Base-by-base conservation (phyloP, 2,888 invertebrate genomes). In the Gandaritis pyraliata region DNA sequence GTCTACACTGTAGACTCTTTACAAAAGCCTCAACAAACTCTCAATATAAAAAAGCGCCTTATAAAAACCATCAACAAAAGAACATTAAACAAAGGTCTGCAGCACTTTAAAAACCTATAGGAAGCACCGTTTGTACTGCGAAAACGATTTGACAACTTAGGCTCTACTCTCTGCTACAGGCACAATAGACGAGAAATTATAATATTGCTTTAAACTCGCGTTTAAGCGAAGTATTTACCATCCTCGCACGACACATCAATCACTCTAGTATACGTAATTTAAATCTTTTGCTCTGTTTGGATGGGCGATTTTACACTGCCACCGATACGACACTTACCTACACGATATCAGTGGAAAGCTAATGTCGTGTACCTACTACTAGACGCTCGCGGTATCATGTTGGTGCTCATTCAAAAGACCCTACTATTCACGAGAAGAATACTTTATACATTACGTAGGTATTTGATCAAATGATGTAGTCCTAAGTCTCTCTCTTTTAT, bases 231-330 rank as follows among this genome's bases (percentile, higher is more conserved):
- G 30, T 16, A 18, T 50, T 60, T 54, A 54, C 41, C 46, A 47
- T 46, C 43, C 49, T 39, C 54, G 18, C n/a, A n/a, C 16, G 48
- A 33, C 30, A 48, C 48, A 52, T 56, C 58, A 59, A 64, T 59
- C 63, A 59, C 23, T 58, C 33, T 46, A 48, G 38, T 39, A 68
- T 66, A 65, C 58, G 62, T 64, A 66, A 70, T 70, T 7, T 61
- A 65, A 68, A 68, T 65, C 45, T 65, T 60, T 50, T 62, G 61
- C 60, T 52, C 63, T 62, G 56, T 63, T 68, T 61, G 36, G 58
- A 65, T 56, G 48, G 41, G 5, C 23, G 3, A 1, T 23, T 23
- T 23, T 6, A 23, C 6, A 23, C n/a, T n/a, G n/a, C n/a, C n/a
- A n/a, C 23, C 23, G 1, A 23, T 6, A 23, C 23, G 23, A 23